Base-by-base conservation (phyloP, 2,888 invertebrate species). In the Drosophila merina region DNA sequence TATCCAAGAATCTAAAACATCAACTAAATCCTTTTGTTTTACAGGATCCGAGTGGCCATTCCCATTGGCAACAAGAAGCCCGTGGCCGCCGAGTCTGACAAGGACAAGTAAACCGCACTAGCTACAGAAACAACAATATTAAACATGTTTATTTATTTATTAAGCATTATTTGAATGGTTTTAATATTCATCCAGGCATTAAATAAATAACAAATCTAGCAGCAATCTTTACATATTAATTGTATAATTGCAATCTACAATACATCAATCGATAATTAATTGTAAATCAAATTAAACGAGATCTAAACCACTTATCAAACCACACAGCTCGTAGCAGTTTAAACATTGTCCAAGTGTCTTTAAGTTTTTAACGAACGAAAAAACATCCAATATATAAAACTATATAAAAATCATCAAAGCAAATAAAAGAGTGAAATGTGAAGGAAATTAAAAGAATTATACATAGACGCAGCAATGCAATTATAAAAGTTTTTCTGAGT, bases 61-160 rank as follows among this genome's bases (percentile, higher is more conserved):
- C 97, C 97, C 76, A 95, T 97, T 92, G 97, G 97, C 92, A 95
- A 96, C 91, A 95, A 97, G 93, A 97, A 96, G 93, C 91, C 94
- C 79, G 96, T 90, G 75, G 88, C 72, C 50, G 86, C 81, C 69
- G 90, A 97, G 91, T 95, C 95, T 89, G 95, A 95, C 91, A 97
- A 97, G 93, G 96, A 96, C 93, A 96, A 96, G 93, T 96, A 95
- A 85, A 50, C 58, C 75, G 66, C 73, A 76, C 57, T 66, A 78
- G 69, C 73, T 54, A 60, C 64, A 59, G 50, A 63, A 52, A 60
- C 59, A 72, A 44, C 63, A 77, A 70, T 47, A 73, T 50, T 63
- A 66, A 58, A 75, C 59, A 59, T 78, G 82, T 87, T 83, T 83
- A 85, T 87, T 85, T 87, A 82, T 82, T 83, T 82, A 76, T 77